phyloP scores from a whole-genome alignment of 2,113 vertebrate species.

The Mustela lutreola region DNA sequence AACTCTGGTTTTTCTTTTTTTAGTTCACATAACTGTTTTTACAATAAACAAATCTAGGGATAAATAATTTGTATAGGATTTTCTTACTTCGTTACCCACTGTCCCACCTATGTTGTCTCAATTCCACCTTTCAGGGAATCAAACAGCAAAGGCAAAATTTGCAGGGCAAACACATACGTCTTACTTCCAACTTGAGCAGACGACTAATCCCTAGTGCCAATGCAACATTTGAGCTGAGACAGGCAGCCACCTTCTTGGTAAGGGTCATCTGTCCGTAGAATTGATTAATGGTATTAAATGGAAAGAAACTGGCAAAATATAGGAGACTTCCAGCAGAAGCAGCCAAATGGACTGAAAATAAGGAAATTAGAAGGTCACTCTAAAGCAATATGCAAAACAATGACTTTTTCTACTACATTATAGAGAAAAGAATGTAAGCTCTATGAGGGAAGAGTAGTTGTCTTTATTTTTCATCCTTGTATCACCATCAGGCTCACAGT shows the following conservation, averaged over 20 bases:
- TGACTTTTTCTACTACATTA: background rate
- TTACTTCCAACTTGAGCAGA: conserved; percentile 96
- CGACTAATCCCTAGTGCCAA: conserved; percentile 97
- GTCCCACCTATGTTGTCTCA: background rate
- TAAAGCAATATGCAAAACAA: conserved; percentile 32
- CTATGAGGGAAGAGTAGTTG: background rate
- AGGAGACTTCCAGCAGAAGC: conserved; percentile 94
- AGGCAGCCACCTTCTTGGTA: conserved; percentile 92
- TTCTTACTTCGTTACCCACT: background rate
- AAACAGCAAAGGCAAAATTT: background rate
- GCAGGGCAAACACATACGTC: conserved; percentile 90
- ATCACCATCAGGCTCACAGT: background rate
- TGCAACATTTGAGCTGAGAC: conserved; percentile 97
- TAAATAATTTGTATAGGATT: background rate
- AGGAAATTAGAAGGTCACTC: background rate
- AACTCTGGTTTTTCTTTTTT: background rate
- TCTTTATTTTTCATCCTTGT: background rate
- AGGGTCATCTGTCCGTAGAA: conserved; percentile 93
- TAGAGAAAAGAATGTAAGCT: background rate
- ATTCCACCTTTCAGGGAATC: background rate
- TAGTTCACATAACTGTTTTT: background rate
- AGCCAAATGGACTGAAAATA: conserved; percentile 90
- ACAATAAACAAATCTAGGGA: background rate
- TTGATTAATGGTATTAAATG: conserved; percentile 94
- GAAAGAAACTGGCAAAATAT: conserved; percentile 97